Evolutionary conservation across 2,797 vertebrate genomes (phyloP), one percentile per base, ranked within the genome.

Genomic region (Poeciliopsis paucimaculata): DNA sequence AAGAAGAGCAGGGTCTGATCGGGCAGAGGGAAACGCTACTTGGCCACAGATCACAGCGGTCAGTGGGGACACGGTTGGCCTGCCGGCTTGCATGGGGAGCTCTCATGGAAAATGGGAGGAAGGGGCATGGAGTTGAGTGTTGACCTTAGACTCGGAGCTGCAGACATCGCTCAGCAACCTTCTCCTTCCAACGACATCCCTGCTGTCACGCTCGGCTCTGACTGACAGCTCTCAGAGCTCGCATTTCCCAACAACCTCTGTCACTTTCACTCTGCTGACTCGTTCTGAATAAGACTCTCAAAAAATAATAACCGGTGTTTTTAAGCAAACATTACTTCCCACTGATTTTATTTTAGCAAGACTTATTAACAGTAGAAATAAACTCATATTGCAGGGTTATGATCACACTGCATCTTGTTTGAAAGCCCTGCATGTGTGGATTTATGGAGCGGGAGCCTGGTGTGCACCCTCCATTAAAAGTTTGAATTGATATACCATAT

Each of bases 11-110:
- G 91, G 92, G 92, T 95, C 92, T 94, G 95, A 95, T 93, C 91
- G 90, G 93, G 93, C 93, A 94, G 90, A 93, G 93, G 93, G 93
- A 95, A 93, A 94, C 84, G 91, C 90, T 87, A 89, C 93, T 96
- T 96, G 96, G 96, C 95, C 84, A 11, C 79, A 95, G 95, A 96
- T 96, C 96, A 96, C 93, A 96, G 95, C 86, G 90, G 94, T 95
- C 95, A 95, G 93, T 90, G 83, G 94, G 95, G 95, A 96, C 93
- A 83, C 86, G 80, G 79, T 88, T 95, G 95, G 94, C 93, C 90
- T 60, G 83, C 80, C 82, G 77, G 87, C 83, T 83, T 86, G 91
- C 84, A 80, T 83, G 85, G 91, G 91, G 93, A 93, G 91, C 88
- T 89, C 91, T 93, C 79, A 87, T 90, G 89, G 92, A 90, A 92